Evolutionary conservation across 92 coral and sea anemone genomes (phyloP).

Genomic region (Porites divaricata): DNA sequence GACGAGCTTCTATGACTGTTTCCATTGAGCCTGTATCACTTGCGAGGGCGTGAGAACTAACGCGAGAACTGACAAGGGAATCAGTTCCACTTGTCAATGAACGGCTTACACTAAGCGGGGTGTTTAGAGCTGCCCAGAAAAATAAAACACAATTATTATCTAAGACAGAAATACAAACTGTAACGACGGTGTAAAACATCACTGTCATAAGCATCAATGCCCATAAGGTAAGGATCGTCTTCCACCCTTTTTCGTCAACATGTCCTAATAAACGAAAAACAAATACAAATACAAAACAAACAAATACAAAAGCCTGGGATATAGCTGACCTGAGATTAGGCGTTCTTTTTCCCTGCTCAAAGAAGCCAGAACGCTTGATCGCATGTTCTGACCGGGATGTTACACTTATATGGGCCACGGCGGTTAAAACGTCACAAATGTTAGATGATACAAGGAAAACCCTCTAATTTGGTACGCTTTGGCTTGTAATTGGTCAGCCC

Average conservation of each 20-base stretch:
- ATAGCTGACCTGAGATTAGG: no score
- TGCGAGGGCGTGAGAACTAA: slow-evolving; percentile 13
- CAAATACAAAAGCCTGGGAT: neutral
- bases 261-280: neutral
- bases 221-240: no score
- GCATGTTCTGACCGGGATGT: no score
- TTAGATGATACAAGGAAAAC: neutral
- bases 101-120: slow-evolving; percentile 6
- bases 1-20: slow-evolving; percentile 37
- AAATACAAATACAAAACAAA: no score
- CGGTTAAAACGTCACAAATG: neutral
- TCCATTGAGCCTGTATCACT: slow-evolving; percentile 40
- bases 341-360: no score
- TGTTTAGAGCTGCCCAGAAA: neutral
- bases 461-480: neutral
- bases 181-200: no score
- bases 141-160: neutral
- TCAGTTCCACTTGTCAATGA: slow-evolving; percentile 15
- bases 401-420: no score
- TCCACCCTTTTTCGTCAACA: no score
- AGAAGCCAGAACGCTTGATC: no score
- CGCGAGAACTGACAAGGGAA: slow-evolving; percentile 1
- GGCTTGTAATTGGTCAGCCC: no score
- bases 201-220: no score
- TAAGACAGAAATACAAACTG: neutral